A percentile compares a stretch with the other conserved stretches of the same genome.
Evolutionary conservation across 1,140 invertebrate genomes (phyloP).

Genomic region (Bombus ignitus): DNA sequence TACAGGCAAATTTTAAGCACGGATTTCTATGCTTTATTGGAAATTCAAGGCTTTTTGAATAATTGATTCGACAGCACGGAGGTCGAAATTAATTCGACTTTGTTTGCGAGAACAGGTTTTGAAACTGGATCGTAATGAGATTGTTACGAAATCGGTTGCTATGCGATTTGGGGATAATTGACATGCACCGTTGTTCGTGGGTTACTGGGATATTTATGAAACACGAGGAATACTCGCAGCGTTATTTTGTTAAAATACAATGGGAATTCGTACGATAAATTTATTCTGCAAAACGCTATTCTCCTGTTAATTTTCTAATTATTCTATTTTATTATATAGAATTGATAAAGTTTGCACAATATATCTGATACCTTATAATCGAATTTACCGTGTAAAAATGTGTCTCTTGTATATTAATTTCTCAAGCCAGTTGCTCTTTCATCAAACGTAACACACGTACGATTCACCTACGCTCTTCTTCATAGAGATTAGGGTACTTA

Average conservation of each 20-base stretch:
- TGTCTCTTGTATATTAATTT: too few relatives aligned
- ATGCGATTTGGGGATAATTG: too few relatives aligned
- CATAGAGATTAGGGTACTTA: too few relatives aligned
- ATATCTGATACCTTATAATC: background rate
- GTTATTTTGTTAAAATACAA: background rate
- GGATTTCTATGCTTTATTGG: background rate
- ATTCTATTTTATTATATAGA: too few relatives aligned
- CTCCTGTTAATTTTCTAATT: too few relatives aligned
- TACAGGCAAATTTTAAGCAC: background rate
- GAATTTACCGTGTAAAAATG: background rate
- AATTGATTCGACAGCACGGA: background rate
- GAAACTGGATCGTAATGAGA: background rate
- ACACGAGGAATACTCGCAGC: background rate
- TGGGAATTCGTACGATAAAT: background rate
- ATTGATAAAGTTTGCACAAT: background rate
- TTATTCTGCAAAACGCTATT: too few relatives aligned
- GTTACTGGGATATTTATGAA: background rate
- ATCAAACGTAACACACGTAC: too few relatives aligned
- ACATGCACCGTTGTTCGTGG: background rate
- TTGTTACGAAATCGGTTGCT: background rate
- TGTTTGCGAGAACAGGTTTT: background rate
- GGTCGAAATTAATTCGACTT: background rate
- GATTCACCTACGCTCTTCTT: too few relatives aligned
- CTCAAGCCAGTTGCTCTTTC: too few relatives aligned
- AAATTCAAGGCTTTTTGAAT: background rate